Evolutionary conservation across 2,888 invertebrate genomes (phyloP).

Genomic region (Protonemura montana): DNA sequence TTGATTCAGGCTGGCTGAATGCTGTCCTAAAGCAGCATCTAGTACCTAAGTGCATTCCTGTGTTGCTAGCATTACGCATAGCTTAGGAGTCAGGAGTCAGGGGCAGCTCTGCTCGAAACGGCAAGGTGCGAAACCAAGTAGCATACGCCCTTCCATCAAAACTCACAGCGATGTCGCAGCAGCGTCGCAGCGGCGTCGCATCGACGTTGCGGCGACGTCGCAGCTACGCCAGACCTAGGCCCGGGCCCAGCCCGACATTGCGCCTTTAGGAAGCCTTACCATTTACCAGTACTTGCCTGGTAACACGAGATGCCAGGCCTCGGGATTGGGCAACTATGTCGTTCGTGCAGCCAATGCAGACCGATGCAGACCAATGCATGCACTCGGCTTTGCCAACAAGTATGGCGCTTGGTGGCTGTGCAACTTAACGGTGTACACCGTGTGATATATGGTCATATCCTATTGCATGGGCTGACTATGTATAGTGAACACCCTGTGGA

Average conservation of each 20-base stretch:
- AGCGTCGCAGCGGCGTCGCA: no score
- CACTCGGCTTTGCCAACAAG: constrained; percentile 12
- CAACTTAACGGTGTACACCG: not conserved
- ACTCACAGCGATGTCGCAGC: no score
- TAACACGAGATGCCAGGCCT: not conserved
- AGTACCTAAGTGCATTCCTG: constrained; percentile 33
- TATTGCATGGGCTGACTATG: not conserved
- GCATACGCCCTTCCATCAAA: not conserved
- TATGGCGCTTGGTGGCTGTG: constrained; percentile 25
- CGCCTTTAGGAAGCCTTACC: no score
- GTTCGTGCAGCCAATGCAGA: constrained; percentile 16
- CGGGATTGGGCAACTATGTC: constrained; percentile 24
- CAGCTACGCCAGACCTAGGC: no score
- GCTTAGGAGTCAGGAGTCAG: no score
- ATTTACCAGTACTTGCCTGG: not conserved
- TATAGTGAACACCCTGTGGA: constrained; percentile 15
- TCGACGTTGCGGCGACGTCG: no score
- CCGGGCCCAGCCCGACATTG: no score
- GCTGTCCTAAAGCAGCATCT: no score
- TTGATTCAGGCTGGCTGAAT: not conserved
- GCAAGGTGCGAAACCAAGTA: constrained; percentile 12
- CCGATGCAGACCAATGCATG: not conserved
- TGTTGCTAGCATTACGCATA: constrained; percentile 24
- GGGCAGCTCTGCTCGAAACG: no score
- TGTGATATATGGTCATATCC: not conserved